A percentile compares a stretch with the other conserved stretches of the same genome.
These are phyloP conservation scores for Brachionus sp. DNA, from an alignment of 1,140 invertebrate genomes.

Conservation along the genomic window DNA sequence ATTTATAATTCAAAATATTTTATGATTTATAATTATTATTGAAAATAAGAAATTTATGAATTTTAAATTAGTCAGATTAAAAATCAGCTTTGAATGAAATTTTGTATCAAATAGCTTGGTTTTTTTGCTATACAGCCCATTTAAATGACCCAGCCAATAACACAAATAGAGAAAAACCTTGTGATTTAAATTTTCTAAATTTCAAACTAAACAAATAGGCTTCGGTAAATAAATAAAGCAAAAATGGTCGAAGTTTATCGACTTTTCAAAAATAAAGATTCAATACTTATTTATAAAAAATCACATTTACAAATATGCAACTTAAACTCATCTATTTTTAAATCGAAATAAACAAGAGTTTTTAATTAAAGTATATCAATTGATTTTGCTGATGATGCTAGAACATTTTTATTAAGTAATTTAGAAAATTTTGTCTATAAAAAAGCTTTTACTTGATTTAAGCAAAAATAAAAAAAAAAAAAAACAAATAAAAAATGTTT, in stretches of 20 bases:
- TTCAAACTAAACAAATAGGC: background rate
- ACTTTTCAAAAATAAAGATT: too few relatives aligned
- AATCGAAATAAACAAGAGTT: too few relatives aligned
- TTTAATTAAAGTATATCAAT: too few relatives aligned
- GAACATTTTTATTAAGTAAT: too few relatives aligned
- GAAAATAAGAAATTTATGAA: background rate
- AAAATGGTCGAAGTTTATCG: too few relatives aligned
- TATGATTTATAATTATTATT: background rate
- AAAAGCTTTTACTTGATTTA: background rate
- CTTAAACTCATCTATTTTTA: too few relatives aligned
- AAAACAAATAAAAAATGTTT: background rate
- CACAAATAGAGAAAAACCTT: background rate
- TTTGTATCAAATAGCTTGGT: background rate
- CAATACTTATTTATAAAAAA: background rate
- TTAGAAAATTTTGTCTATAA: too few relatives aligned
- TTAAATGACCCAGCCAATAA: background rate
- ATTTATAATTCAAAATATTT: background rate
- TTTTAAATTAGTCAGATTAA: background rate
- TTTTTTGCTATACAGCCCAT: background rate
- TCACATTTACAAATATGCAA: too few relatives aligned
- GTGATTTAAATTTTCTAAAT: background rate
- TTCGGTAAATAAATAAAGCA: background rate
- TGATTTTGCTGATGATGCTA: too few relatives aligned
- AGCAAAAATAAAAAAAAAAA: background rate
- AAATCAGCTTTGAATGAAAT: background rate